Base-by-base conservation (phyloP, 2,113 vertebrate genomes). In the Caloenas nicobarica region DNA sequence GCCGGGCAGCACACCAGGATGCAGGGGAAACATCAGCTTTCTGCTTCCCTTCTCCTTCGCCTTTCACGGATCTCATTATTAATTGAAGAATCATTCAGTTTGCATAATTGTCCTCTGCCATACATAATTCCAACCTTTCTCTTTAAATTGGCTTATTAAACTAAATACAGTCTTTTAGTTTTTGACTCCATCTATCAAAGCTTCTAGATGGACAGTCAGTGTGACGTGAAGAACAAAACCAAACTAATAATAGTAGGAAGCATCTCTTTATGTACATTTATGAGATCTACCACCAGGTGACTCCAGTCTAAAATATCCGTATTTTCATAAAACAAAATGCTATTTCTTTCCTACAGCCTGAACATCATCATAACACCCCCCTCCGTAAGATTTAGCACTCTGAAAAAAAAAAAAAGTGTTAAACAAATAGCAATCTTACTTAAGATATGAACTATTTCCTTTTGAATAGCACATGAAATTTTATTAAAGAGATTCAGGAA, bases 81-180 rank as follows among this genome's bases (percentile, higher is more conserved):
- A 97, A 97, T 85, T 97, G 95, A 97, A 97, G 92, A 98, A 96
- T 94, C 83, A 81, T 97, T 98, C 95, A 82, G 88, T 96, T 96
- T 97, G 96, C 91, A 88, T 97, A 98, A 97, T 88, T 97, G 93
- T 97, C 94, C 97, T 97, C 97, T 98, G 96, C 96, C 93, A 88
- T 94, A 95, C 85, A 73, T 97, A 97, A 97, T 97, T 95, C 95
- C 96, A 97, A 92, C 91, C 95, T 96, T 97, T 97, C 93, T 97
- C 94, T 97, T 98, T 83, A 96, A 91, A 96, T 91, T 95, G 88
- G 79, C 81, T 97, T 97, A 91, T 97, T 95, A 97, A 95, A 95
- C 92, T 97, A 97, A 98, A 97, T 92, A 91, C n/a, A 77, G 72
- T 66, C 78, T 81, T 96, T 96, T 97, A 95, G 57, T 96, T 97